Percentiles rank a stretch among this genome's conserved stretches.
Conservation (phyloP, 1,140 invertebrate species). For the Heterodera carotae region DNA sequence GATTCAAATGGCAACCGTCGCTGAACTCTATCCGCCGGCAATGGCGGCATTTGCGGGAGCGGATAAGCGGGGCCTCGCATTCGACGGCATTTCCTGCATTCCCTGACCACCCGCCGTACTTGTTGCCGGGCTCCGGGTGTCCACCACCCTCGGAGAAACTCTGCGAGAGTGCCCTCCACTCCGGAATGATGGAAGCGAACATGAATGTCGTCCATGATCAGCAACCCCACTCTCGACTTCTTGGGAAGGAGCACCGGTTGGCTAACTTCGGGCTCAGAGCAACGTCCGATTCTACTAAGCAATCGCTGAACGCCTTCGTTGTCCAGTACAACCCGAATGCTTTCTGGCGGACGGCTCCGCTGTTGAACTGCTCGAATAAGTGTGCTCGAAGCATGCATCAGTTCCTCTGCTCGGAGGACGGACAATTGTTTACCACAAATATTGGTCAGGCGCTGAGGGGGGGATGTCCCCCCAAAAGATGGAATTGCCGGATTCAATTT, state of each 20-base stretch:
- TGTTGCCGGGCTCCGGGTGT: constrained; percentile 16
- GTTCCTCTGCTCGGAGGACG: background rate
- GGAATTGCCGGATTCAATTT: too few species aligned
- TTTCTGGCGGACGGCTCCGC: background rate
- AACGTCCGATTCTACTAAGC: background rate
- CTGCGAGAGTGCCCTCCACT: constrained; percentile 18
- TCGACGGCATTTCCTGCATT: background rate
- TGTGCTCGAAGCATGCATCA: background rate
- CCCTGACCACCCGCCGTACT: background rate
- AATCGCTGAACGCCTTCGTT: background rate
- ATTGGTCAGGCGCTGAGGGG: background rate
- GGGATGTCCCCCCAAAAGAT: too few species aligned
- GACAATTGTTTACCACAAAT: background rate
- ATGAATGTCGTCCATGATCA: constrained; percentile 24
- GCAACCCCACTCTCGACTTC: background rate
- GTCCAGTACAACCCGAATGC: background rate
- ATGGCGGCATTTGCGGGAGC: constrained; percentile 21
- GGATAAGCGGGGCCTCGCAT: constrained; percentile 5
- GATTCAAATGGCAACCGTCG: constrained; percentile 9
- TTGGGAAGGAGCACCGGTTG: constrained; percentile 7
- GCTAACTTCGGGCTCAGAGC: background rate
- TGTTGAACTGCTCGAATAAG: background rate
- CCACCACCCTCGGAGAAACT: constrained; percentile 23
- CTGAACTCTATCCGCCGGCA: constrained; percentile 21
- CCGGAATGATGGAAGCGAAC: constrained; percentile 2